Conservation (phyloP, 1,140 invertebrate species). For the Papilio glaucus region DNA sequence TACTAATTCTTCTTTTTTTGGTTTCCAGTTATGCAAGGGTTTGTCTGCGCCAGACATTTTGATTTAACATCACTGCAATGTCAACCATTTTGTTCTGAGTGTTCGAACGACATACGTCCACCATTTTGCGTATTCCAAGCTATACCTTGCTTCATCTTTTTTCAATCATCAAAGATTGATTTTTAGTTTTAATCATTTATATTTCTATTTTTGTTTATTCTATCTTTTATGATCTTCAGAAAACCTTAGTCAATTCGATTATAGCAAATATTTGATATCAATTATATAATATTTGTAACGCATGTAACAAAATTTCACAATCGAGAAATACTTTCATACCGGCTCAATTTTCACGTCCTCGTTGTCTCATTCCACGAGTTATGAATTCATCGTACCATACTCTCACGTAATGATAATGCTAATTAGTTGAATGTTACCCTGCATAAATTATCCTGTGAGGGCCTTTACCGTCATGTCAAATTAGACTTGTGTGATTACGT, state of each 20-base stretch:
- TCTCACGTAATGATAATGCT: neutral
- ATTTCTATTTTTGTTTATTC: too few relatives aligned
- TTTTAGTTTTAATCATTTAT: neutral
- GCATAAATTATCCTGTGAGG: constrained; percentile 1
- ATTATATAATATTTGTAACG: neutral
- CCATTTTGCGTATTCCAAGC: constrained; percentile 60
- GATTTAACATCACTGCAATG: constrained; percentile 74
- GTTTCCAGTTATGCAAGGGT: constrained; percentile 24
- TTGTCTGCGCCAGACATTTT: constrained; percentile 55
- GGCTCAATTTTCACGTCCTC: neutral
- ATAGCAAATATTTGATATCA: neutral
- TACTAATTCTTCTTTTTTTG: constrained; percentile 28
- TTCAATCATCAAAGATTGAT: neutral
- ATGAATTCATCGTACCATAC: neutral
- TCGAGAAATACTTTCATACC: neutral
- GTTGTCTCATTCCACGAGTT: neutral
- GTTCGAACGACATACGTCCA: constrained; percentile 61
- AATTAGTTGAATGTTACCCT: neutral
- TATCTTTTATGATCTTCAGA: too few relatives aligned
- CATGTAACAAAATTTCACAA: neutral
- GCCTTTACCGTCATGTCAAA: constrained; percentile 2
- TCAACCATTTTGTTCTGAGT: constrained; percentile 75
- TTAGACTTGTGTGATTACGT: constrained; percentile 21
- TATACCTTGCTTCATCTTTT: neutral
- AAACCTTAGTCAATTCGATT: too few relatives aligned